A percentile compares a stretch with the other conserved stretches of the same genome.
Conservation (phyloP, 2,113 vertebrate genomes). For the Pica pica region DNA sequence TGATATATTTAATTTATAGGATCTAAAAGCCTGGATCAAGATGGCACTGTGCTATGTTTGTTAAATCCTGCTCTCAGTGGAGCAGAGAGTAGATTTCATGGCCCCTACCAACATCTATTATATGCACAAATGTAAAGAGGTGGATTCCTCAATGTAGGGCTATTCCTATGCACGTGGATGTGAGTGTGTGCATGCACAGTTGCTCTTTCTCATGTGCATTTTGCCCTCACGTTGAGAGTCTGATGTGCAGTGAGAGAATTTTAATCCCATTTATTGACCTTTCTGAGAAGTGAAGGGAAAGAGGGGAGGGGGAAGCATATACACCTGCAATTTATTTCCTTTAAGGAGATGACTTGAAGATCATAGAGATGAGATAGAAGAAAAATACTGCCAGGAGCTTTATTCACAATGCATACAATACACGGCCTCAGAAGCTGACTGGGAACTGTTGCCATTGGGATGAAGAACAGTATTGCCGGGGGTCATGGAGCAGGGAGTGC, state of each 20-base stretch:
- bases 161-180: rapidly evolving
- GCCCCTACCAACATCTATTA: background rate
- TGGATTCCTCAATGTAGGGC: background rate
- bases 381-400: constrained; percentile 51
- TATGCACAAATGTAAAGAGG: background rate
- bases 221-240: background rate
- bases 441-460: constrained; percentile 43
- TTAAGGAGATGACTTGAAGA: constrained; percentile 59
- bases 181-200: background rate
- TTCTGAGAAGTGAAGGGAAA: constrained; percentile 54
- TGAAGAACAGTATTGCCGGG: constrained; percentile 31
- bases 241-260: constrained; percentile 43
- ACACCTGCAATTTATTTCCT: constrained; percentile 70
- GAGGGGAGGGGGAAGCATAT: background rate
- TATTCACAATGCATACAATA: constrained; percentile 42
- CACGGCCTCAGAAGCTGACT: constrained; percentile 19
- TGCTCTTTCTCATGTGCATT: background rate
- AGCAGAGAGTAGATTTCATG: background rate
- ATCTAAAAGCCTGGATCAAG: background rate
- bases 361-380: constrained; percentile 55
- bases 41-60: background rate
- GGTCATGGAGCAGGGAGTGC: constrained; percentile 26
- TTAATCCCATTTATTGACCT: constrained; percentile 61
- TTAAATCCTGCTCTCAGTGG: background rate
- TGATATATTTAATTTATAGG: background rate